Evolutionary conservation across 2,888 invertebrate genomes (phyloP), one percentile per base, ranked within the genome.

Genomic region (Heterodera filipjevi): DNA sequence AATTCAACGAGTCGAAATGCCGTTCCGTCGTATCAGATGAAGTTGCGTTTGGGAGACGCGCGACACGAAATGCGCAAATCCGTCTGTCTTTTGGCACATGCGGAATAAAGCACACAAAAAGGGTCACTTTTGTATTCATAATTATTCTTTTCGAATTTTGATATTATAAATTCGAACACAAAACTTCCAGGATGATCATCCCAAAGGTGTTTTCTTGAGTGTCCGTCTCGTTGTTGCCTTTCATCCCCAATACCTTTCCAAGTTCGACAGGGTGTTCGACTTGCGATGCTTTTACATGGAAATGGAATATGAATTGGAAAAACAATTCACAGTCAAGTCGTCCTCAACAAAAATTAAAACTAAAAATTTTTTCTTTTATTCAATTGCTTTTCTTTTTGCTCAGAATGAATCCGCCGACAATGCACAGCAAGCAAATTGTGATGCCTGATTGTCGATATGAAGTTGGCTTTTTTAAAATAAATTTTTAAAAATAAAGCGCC

Each of bases 241-340:
- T 82, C 84, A 87, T 83, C 83, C 86, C 5, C 85, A 88, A 46
- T 87, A 84, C 72, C 79, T 88, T n/a, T 87, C 87, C 16, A 88
- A 84, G 66, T 80, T 82, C 68, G 88, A 88, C 81, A 81, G 85
- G 71, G 83, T 89, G 66, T 88, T 85, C 79, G 83, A 84, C 53
- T 83, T 88, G 14, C 86, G 87, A 78, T 88, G 88, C 82, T 89
- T 85, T 80, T 88, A 88, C 79, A 88, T 89, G 88, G 87, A 89
- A 80, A 86, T 86, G 85, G 83, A 86, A 80, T 79, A 85, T 27
- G 77, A 82, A 44, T 80, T 87, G 76, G 83, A 84, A 32, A 86
- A 86, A 64, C 85, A 86, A 79, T 84, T 88, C 70, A 81, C 83
- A 59, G 85, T 88, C 77, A 86, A 82, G 88, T 88, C 64, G 66